These are phyloP conservation scores for Herminia tarsipennalis DNA, from an alignment of 2,888 invertebrate species.

Conservation along the genomic window DNA sequence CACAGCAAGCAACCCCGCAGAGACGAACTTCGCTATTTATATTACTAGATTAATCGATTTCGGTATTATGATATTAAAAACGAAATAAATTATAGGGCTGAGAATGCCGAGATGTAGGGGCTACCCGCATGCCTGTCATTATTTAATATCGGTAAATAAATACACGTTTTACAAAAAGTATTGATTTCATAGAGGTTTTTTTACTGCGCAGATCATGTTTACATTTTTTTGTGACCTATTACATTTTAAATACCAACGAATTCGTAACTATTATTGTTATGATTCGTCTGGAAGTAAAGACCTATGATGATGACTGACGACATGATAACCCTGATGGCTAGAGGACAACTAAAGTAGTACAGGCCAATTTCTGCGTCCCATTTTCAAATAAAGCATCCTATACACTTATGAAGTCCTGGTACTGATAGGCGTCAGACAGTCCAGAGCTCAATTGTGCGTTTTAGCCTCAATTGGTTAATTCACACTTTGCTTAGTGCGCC, in stretches of 20 bases:
- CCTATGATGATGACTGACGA: no score
- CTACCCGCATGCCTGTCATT: slow-evolving; percentile 4
- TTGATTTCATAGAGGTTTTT: neutral
- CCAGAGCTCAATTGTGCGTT: slow-evolving; percentile 40
- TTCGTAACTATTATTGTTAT: no score
- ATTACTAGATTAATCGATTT: slow-evolving; percentile 37
- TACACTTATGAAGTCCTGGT: slow-evolving; percentile 7
- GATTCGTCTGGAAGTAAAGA: no score
- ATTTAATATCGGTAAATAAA: neutral
- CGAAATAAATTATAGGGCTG: slow-evolving; percentile 21
- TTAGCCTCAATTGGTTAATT: slow-evolving; percentile 59
- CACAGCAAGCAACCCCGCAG: slow-evolving; percentile 45
- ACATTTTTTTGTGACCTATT: neutral
- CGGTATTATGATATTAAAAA: slow-evolving; percentile 25
- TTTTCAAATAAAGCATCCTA: no score
- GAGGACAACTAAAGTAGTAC: no score
- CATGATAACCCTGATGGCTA: no score
- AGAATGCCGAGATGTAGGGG: no score
- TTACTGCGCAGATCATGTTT: neutral
- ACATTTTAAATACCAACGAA: no score
- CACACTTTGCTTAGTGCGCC: slow-evolving; percentile 51
- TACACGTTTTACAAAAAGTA: neutral
- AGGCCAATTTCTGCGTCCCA: no score
- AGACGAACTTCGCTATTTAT: slow-evolving; percentile 26
- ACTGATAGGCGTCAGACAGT: slow-evolving; percentile 10